These are phyloP conservation scores for Rafetus swinhoei DNA, from an alignment of 2,113 vertebrate species.

Conservation along the genomic window DNA sequence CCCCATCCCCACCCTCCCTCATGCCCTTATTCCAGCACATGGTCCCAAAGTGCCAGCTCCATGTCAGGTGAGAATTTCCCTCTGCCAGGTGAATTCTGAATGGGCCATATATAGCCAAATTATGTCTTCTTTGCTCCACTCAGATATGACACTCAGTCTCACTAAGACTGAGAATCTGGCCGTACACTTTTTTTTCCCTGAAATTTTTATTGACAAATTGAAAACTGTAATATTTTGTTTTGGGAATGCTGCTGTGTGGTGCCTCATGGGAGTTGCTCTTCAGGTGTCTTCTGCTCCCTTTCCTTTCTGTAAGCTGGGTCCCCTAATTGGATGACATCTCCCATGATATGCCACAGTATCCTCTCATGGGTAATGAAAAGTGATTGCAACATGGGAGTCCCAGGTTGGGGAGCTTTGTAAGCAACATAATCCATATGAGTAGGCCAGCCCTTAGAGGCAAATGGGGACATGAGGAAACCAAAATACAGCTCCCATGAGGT, in stretches of 20 bases:
- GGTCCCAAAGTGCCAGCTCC: rapidly evolving
- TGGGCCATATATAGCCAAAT: neutral
- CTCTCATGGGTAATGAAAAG: too few species aligned
- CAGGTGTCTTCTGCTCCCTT: neutral
- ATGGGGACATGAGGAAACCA: neutral
- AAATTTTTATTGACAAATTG: neutral
- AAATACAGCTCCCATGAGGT: neutral
- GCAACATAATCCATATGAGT: neutral
- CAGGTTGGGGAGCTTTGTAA: neutral
- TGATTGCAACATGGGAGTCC: neutral
- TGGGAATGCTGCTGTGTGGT: too few species aligned
- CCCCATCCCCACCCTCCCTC: too few species aligned
- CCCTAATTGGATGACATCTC: rapidly evolving
- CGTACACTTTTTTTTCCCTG: neutral
- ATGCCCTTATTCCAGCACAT: neutral
- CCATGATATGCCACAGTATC: too few species aligned
- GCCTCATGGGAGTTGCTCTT: neutral
- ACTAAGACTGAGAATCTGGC: neutral
- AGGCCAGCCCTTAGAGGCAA: neutral
- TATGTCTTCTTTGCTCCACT: too few species aligned
- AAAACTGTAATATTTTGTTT: neutral
- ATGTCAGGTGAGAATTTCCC: neutral
- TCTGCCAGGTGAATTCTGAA: neutral
- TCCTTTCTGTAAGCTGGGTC: neutral
- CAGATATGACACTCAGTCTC: too few species aligned